phyloP scores from a whole-genome alignment of 2,113 vertebrate species.

The Sebastes schlegelii region DNA sequence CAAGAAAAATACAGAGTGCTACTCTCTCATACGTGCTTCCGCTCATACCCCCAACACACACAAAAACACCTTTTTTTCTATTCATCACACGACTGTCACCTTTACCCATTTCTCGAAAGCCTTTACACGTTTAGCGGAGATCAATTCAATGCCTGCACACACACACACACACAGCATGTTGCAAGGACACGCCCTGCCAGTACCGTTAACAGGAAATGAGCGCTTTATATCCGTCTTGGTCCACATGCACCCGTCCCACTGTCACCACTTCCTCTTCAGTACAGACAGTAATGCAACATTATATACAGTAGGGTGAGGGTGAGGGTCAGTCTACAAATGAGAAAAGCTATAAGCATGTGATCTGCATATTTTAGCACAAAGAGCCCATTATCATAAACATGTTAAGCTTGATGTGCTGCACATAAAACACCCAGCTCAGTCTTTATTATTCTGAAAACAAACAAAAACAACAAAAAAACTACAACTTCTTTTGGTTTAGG shows the following conservation, averaged over 20 bases:
- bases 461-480: too few species aligned
- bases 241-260: background rate
- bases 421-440: background rate
- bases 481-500: too few species aligned
- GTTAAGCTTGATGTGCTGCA: background rate
- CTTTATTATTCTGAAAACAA: too few species aligned
- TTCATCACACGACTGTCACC: conserved; percentile 29
- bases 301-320: too few species aligned
- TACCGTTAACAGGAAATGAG: conserved; percentile 63
- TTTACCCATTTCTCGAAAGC: conserved; percentile 45
- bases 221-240: background rate
- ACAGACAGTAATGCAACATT: background rate
- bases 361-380: background rate
- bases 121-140: background rate
- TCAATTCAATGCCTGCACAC: background rate
- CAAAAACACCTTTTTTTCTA: background rate
- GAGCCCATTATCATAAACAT: background rate
- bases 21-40: background rate
- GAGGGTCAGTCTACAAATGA: background rate
- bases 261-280: conserved; percentile 39
- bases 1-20: background rate
- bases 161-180: background rate
- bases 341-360: background rate
- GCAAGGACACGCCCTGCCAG: background rate
- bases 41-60: background rate